Evolutionary conservation across 30 jellyfish, hydroid and myxozoan species (phyloP), one percentile per base, ranked within the genome.

Genomic region (Pseudorhiza aurosa): DNA sequence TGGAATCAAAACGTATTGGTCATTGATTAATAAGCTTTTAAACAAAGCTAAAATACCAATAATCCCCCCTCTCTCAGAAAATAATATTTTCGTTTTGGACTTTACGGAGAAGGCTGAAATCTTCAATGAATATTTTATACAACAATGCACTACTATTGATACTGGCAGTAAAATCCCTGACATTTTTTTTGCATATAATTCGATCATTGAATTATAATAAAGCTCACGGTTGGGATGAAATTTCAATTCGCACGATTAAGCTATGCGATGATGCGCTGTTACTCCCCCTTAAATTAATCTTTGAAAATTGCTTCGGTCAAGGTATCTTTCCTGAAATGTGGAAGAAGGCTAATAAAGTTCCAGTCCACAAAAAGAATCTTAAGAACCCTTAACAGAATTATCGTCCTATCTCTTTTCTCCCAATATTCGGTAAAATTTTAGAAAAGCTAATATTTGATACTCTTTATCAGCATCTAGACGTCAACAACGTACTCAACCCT

Each of bases 1-100:
- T n/a, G n/a, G n/a, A n/a, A n/a, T n/a, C n/a, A n/a, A n/a, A n/a
- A 79, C 72, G 28, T 62, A 79, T 69, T 79, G 91, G 91, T 79
- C 91, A n/a, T 55, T 65, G 39, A 30, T 77, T 1, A 77, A 57
- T n/a, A 46, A 65, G 46, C 40, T 79, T 28, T 44, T 79, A 28
- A 45, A 77, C 39, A 60, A 77, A 33, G 59, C 30, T 19, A 77
- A 77, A 58, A 57, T 58, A 28, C 72, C 83, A 15, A 36, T 2
- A 29, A 51, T 65, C 40, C 75, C 91, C 60, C 83, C 91, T 62
- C 72, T 63, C 39, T 47, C 49, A 19, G 82, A 60, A 49, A 55
- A 60, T 35, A 59, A 65, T 29, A 51, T 62, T n/a, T 49, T 79
- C 27, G 81, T 77, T 21, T 42, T 67, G 19, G 91, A 79, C 50